Evolutionary conservation across 2,888 invertebrate genomes (phyloP).

Genomic region (Crematogaster levior): DNA sequence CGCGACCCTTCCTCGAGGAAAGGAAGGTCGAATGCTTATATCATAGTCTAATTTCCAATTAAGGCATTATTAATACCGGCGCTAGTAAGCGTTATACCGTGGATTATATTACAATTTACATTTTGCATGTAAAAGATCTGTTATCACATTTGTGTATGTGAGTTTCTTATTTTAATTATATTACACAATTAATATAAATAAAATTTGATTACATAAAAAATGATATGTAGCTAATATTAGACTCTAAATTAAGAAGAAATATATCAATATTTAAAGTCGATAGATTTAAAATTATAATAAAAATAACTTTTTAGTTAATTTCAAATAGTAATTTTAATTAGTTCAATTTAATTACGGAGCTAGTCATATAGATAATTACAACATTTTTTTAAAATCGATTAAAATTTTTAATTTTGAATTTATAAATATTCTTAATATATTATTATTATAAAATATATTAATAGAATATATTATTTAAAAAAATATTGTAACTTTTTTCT

Average conservation of each 20-base stretch:
- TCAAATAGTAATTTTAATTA: constrained; percentile 3
- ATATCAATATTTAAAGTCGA: not conserved
- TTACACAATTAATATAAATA: not conserved
- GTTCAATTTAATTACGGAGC: not conserved
- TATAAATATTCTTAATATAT: not conserved
- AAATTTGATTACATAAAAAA: not conserved
- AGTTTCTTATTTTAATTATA: constrained; percentile 58
- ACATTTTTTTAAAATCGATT: too few relatives aligned
- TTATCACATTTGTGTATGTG: constrained; percentile 9
- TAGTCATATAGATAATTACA: not conserved
- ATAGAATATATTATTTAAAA: too few relatives aligned
- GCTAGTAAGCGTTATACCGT: constrained; percentile 45
- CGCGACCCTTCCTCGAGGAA: constrained; percentile 42
- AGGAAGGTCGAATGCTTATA: constrained; percentile 59
- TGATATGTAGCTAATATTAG: not conserved
- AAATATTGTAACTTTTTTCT: not conserved
- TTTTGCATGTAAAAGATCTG: constrained; percentile 44
- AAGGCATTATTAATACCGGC: constrained; percentile 70
- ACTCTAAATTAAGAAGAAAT: not conserved
- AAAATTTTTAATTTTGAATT: not conserved
- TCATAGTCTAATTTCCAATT: constrained; percentile 72
- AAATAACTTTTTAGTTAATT: not conserved
- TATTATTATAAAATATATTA: not conserved
- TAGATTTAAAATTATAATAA: not conserved
- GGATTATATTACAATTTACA: constrained; percentile 73